These are phyloP conservation scores for Thalassophryne amazonica DNA, from an alignment of 2,797 vertebrate species.

Conservation along the genomic window DNA sequence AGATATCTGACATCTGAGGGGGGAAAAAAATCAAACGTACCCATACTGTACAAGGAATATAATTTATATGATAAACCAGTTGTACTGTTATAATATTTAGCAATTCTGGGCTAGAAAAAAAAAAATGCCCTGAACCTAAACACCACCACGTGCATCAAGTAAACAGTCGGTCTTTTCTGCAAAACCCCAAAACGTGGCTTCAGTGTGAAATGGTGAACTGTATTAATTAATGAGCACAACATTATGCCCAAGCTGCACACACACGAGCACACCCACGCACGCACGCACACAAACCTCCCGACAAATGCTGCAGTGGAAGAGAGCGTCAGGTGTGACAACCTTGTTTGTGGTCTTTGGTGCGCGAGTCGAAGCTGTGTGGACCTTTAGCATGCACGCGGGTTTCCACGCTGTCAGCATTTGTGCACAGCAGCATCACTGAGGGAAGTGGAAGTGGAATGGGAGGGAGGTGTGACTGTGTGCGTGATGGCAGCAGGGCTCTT, in stretches of 20 bases:
- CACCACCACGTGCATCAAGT: slow-evolving; percentile 41
- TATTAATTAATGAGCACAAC: slow-evolving; percentile 37
- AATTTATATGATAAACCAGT: slow-evolving; percentile 30
- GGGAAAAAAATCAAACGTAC: slow-evolving; percentile 28
- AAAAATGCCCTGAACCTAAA: slow-evolving; percentile 52
- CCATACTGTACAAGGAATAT: slow-evolving; percentile 29
- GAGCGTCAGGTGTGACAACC: slow-evolving; percentile 19
- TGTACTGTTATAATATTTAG: slow-evolving; percentile 14
- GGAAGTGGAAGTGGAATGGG: not conserved
- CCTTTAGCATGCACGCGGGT: slow-evolving; percentile 42
- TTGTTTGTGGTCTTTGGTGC: slow-evolving; percentile 69
- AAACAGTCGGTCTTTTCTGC: slow-evolving; percentile 54
- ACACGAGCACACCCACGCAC: no score
- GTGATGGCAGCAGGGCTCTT: slow-evolving; percentile 50
- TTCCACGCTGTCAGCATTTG: slow-evolving; percentile 45
- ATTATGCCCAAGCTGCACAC: slow-evolving; percentile 44
- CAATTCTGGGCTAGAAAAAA: slow-evolving; percentile 26
- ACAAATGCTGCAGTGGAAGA: slow-evolving; percentile 33
- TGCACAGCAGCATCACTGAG: slow-evolving; percentile 8
- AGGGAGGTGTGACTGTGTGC: slow-evolving; percentile 17
- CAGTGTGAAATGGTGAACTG: slow-evolving; percentile 28
- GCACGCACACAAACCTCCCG: slow-evolving; percentile 38
- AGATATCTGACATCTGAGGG: slow-evolving; percentile 25
- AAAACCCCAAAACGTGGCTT: slow-evolving; percentile 28
- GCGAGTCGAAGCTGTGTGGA: slow-evolving; percentile 44